Percentiles rank a stretch among this genome's conserved stretches.
These are phyloP conservation scores for Synergus itoensis DNA, from an alignment of 2,888 invertebrate species.

Conservation along the genomic window DNA sequence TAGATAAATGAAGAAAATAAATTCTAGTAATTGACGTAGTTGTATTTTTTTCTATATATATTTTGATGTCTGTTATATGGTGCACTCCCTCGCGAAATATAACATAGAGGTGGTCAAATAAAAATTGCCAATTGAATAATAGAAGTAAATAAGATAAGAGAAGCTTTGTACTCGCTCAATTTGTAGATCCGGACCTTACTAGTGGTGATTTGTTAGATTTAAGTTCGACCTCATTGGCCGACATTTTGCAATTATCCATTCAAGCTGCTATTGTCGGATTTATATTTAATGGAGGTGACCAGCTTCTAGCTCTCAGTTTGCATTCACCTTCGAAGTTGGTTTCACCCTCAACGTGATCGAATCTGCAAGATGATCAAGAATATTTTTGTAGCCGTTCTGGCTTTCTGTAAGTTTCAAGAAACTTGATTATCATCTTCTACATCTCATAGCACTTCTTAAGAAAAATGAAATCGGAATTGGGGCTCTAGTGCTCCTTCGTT, in stretches of 20 bases:
- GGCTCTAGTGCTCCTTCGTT: background rate
- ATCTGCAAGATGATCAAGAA: slow-evolving; percentile 6
- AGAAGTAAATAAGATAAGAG: slow-evolving; percentile 36
- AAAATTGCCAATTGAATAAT: slow-evolving; percentile 39
- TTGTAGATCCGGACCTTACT: slow-evolving; percentile 25
- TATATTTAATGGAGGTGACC: slow-evolving; percentile 29
- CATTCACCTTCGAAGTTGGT: background rate
- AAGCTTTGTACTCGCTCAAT: slow-evolving; percentile 10
- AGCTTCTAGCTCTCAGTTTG: slow-evolving; percentile 19
- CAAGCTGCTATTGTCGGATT: slow-evolving; percentile 25
- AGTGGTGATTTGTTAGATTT: slow-evolving; percentile 31
- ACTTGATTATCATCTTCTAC: background rate
- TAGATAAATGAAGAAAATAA: background rate
- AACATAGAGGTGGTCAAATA: background rate
- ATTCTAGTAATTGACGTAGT: background rate
- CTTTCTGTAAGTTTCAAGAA: slow-evolving; percentile 15
- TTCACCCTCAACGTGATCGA: background rate
- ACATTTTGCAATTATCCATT: slow-evolving; percentile 32
- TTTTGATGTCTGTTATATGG: background rate
- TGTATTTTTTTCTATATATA: background rate
- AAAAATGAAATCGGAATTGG: background rate
- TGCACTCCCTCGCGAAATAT: background rate
- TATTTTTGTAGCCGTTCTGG: background rate
- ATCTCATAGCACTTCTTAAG: background rate
- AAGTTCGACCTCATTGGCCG: slow-evolving; percentile 20